These are phyloP conservation scores for Hippocampus abdominalis DNA, from an alignment of 2,113 vertebrate genomes.

Conservation along the genomic window DNA sequence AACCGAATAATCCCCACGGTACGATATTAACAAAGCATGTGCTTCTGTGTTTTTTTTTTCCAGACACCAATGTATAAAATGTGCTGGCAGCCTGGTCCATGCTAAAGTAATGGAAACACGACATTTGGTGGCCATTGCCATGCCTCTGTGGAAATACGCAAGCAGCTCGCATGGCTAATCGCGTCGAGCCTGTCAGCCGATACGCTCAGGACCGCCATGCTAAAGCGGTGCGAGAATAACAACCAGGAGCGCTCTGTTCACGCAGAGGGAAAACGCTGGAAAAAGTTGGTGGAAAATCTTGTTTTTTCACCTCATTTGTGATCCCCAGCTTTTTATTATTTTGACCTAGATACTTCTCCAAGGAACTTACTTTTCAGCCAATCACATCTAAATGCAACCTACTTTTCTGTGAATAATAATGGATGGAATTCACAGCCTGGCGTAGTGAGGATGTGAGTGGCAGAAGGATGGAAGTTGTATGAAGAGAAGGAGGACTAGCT, in stretches of 20 bases:
- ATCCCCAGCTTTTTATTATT: slow-evolving; percentile 40
- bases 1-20: not conserved
- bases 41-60: not conserved
- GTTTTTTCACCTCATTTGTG: slow-evolving; percentile 46
- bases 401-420: slow-evolving; percentile 31
- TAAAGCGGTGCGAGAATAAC: slow-evolving; percentile 48
- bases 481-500: slow-evolving; percentile 63
- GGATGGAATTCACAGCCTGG: slow-evolving; percentile 41
- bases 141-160: slow-evolving; percentile 54
- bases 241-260: slow-evolving; percentile 53
- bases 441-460: slow-evolving; percentile 39
- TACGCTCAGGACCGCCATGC: slow-evolving; percentile 54
- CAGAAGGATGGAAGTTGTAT: slow-evolving; percentile 63
- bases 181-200: slow-evolving; percentile 48
- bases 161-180: slow-evolving; percentile 51
- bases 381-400: slow-evolving; percentile 13
- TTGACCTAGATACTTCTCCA: slow-evolving; percentile 56
- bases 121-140: slow-evolving; percentile 14
- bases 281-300: slow-evolving; percentile 70
- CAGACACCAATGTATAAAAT: slow-evolving; percentile 39
- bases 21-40: not conserved
- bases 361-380: slow-evolving; percentile 8
- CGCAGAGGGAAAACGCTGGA: slow-evolving; percentile 61
- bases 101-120: slow-evolving; percentile 64
- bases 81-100: slow-evolving; percentile 30